Conservation (phyloP, 2,888 invertebrate species). For the Dascillus cervinus region DNA sequence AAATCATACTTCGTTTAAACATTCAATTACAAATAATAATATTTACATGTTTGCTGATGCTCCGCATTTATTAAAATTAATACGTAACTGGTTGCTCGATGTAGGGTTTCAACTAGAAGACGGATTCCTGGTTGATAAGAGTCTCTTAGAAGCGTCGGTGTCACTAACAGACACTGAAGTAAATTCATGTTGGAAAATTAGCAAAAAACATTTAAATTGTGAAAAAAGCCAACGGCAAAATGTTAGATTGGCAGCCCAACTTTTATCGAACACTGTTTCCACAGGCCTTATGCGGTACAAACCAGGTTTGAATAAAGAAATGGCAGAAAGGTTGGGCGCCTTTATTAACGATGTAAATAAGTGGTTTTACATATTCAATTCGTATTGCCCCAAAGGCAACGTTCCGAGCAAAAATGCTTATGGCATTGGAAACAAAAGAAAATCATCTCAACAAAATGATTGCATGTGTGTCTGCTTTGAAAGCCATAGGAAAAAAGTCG, state of each 20-base stretch:
- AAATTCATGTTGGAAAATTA: conserved; percentile 12
- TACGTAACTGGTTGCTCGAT: conserved; percentile 21
- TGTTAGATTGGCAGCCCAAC: conserved; percentile 16
- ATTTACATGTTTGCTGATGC: too few relatives aligned
- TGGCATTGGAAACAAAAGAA: conserved; percentile 7
- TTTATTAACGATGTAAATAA: conserved; percentile 17
- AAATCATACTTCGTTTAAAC: too few relatives aligned
- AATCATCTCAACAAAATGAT: conserved; percentile 3
- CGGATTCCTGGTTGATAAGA: too few relatives aligned
- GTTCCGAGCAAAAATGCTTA: conserved; percentile 9
- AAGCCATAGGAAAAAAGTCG: conserved; percentile 3
- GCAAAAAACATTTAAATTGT: conserved; percentile 14
- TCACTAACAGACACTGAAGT: conserved; percentile 8
- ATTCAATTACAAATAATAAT: too few relatives aligned
- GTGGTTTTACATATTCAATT: conserved; percentile 20
- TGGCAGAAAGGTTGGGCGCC: conserved; percentile 9
- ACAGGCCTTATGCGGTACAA: conserved; percentile 9
- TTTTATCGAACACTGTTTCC: conserved; percentile 18
- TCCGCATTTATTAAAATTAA: too few relatives aligned
- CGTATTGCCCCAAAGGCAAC: too few relatives aligned
- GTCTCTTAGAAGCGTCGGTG: conserved; percentile 1
- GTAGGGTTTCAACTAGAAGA: conserved; percentile 15
- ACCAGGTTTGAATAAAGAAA: conserved; percentile 6
- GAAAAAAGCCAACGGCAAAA: conserved; percentile 15
- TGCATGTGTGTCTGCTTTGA: conserved; percentile 2